Conservation (phyloP, 2,113 vertebrate genomes). For the Tringa solitaria region DNA sequence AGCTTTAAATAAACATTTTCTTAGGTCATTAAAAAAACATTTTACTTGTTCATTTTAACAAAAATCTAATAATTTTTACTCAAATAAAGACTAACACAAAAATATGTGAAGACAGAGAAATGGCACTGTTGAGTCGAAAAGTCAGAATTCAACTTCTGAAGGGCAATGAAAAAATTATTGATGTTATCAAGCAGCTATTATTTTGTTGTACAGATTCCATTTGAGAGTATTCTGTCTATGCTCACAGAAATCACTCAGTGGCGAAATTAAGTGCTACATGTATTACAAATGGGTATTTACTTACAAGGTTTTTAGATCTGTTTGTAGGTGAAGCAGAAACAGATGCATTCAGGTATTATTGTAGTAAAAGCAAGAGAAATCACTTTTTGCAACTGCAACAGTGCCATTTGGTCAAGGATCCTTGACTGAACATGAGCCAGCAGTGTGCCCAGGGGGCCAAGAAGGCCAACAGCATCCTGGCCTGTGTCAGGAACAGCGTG, state of each 20-base stretch:
- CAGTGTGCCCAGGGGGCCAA: too few relatives aligned
- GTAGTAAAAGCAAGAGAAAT: too few relatives aligned
- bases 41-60: neutral
- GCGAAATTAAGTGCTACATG: neutral
- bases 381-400: too few relatives aligned
- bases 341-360: too few relatives aligned
- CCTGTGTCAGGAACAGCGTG: too few relatives aligned
- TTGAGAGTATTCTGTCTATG: neutral
- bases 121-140: neutral
- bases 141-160: neutral
- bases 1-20: neutral
- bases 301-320: neutral
- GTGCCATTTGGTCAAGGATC: too few relatives aligned
- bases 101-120: neutral
- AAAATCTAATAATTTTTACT: neutral
- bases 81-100: neutral
- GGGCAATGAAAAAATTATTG: neutral
- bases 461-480: too few relatives aligned
- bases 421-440: too few relatives aligned
- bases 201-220: neutral
- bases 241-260: neutral
- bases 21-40: neutral
- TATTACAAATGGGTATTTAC: neutral
- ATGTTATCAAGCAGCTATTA: neutral
- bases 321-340: too few relatives aligned